Conservation (phyloP, 2,888 invertebrate genomes). For the Flexamia atlantica region DNA sequence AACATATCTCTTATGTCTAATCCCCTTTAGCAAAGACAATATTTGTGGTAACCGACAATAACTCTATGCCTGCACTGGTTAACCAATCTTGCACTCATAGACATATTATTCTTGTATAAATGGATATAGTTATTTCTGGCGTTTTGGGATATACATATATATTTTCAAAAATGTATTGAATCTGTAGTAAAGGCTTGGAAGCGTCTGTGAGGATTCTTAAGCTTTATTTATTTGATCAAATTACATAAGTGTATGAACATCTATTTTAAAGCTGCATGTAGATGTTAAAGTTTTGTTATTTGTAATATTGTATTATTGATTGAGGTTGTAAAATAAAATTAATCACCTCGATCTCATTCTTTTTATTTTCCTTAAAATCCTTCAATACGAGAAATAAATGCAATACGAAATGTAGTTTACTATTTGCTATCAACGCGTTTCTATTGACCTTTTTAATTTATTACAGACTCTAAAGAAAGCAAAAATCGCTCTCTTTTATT, state of each 20-base stretch:
- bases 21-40: constrained; percentile 10
- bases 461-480: too few species aligned
- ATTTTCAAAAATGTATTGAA: constrained; percentile 43
- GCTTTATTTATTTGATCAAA: constrained; percentile 15
- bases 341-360: neutral
- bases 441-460: too few species aligned
- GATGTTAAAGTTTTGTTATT: constrained; percentile 20
- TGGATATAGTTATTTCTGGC: neutral
- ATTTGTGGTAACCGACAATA: constrained; percentile 49
- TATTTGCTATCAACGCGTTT: too few species aligned
- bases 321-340: constrained; percentile 51
- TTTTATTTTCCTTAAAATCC: neutral
- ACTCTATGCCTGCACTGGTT: constrained; percentile 47
- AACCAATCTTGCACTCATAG: constrained; percentile 6
- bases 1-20: constrained; percentile 27
- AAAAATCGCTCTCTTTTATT: too few species aligned
- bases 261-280: constrained; percentile 37
- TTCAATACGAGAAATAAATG: neutral
- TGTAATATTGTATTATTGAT: constrained; percentile 20
- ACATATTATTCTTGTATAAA: constrained; percentile 30
- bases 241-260: neutral
- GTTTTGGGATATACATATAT: constrained; percentile 5
- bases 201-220: constrained; percentile 4
- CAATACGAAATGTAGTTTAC: too few species aligned
- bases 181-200: constrained; percentile 17